Conservation (phyloP, 2,113 vertebrate genomes). For the Otis tarda region DNA sequence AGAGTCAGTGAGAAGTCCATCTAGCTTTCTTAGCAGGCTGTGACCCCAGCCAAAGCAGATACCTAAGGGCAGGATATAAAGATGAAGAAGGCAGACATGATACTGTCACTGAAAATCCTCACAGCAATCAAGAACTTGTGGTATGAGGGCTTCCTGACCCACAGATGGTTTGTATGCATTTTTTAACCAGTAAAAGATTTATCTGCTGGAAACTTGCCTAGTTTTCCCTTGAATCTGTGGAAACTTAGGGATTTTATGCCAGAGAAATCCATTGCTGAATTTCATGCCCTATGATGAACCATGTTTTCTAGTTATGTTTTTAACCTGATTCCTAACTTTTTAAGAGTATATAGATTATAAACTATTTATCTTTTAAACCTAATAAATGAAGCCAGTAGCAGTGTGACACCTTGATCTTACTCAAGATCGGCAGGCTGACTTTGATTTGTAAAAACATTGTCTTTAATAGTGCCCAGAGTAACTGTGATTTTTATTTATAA, state of each 20-base stretch:
- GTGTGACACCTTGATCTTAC: background rate
- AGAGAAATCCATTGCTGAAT: background rate
- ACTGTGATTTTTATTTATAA: background rate
- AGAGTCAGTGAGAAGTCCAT: background rate
- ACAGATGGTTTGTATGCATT: background rate
- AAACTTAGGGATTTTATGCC: background rate
- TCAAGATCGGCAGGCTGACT: background rate
- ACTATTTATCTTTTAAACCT: background rate
- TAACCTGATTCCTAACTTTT: background rate
- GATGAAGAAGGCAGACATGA: background rate
- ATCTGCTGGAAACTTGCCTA: background rate
- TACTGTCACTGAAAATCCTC: background rate
- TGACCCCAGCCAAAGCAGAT: background rate
- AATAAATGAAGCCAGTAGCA: background rate
- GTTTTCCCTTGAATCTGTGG: background rate
- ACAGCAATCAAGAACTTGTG: background rate
- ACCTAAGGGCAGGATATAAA: background rate
- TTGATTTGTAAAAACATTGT: background rate
- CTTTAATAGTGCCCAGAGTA: background rate
- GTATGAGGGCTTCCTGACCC: accelerated
- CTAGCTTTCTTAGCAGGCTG: background rate
- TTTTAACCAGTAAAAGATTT: background rate
- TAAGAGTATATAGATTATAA: background rate
- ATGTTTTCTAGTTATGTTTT: background rate
- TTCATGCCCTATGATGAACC: background rate